Percentiles rank a stretch among this genome's conserved stretches.
Evolutionary conservation across 1,140 invertebrate species (phyloP).

Genomic region (Drosophila guanche): DNA sequence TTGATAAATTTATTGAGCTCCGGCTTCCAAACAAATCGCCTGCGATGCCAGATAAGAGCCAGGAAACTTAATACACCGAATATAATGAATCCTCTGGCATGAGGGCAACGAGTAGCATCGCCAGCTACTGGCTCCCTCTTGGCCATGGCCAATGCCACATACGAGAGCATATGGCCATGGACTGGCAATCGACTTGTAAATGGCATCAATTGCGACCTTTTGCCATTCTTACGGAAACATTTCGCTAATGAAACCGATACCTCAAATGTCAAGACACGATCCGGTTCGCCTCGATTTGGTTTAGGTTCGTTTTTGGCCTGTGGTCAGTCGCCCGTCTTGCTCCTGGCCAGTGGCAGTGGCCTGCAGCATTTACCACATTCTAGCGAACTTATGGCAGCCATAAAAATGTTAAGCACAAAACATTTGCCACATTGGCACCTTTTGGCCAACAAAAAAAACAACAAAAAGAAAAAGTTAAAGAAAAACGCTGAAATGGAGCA

Average conservation of each 20-base stretch:
- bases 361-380: slow-evolving; percentile 60
- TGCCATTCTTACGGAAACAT: slow-evolving; percentile 79
- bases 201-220: slow-evolving; percentile 80
- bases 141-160: slow-evolving; percentile 28
- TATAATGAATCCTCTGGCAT: slow-evolving; percentile 47
- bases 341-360: slow-evolving; percentile 46
- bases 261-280: slow-evolving; percentile 68
- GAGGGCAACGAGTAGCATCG: slow-evolving; percentile 1
- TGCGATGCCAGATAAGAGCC: slow-evolving; percentile 58
- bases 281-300: slow-evolving; percentile 30
- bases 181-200: slow-evolving; percentile 67
- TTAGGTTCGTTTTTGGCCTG: slow-evolving; percentile 31
- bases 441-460: slow-evolving; percentile 39
- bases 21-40: slow-evolving; percentile 60
- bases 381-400: slow-evolving; percentile 66
- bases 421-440: slow-evolving; percentile 81
- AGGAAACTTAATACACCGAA: slow-evolving; percentile 66
- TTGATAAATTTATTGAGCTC: slow-evolving; percentile 76
- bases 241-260: slow-evolving; percentile 81
- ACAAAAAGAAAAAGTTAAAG: background rate
- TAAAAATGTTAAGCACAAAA: slow-evolving; percentile 78
- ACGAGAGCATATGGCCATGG: slow-evolving; percentile 17
- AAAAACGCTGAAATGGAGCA: slow-evolving; percentile 60
- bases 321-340: slow-evolving; percentile 34
- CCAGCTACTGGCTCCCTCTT: slow-evolving; percentile 13